These are phyloP conservation scores for Labeo calbasu DNA, from an alignment of 2,797 vertebrate species.

Conservation along the genomic window DNA sequence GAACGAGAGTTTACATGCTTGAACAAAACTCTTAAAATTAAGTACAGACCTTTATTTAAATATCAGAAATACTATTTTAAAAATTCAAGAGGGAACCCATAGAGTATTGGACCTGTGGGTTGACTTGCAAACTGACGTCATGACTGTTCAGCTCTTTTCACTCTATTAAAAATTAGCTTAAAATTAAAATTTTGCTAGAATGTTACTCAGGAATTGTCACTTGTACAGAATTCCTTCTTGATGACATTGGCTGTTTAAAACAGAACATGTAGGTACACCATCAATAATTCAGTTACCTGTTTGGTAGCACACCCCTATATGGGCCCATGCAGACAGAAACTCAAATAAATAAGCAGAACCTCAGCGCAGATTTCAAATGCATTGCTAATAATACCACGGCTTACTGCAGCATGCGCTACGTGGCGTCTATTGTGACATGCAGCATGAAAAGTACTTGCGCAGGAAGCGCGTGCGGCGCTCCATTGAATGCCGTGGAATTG, in stretches of 20 bases:
- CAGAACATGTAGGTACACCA: neutral
- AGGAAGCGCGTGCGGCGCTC: neutral
- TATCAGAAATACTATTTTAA: neutral
- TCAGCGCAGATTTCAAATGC: constrained; percentile 13
- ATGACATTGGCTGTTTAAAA: neutral
- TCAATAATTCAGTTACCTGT: neutral
- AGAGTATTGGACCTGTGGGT: neutral
- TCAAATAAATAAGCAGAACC: constrained; percentile 24
- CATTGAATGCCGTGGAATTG: constrained; percentile 38
- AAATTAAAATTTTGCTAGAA: neutral
- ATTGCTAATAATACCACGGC: constrained; percentile 36
- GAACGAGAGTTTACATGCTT: neutral
- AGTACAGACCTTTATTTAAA: neutral
- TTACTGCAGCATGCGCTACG: constrained; percentile 23
- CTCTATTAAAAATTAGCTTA: neutral
- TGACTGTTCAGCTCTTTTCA: neutral
- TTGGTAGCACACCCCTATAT: neutral
- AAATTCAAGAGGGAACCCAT: neutral
- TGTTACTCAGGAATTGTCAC: neutral
- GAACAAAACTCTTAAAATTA: neutral
- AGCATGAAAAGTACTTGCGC: neutral
- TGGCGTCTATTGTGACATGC: constrained; percentile 22
- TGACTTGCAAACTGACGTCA: neutral
- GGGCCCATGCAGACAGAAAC: neutral
- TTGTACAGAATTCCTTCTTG: neutral